phyloP scores from a whole-genome alignment of 2,888 invertebrate genomes.

The Liposcelis brunnea region DNA sequence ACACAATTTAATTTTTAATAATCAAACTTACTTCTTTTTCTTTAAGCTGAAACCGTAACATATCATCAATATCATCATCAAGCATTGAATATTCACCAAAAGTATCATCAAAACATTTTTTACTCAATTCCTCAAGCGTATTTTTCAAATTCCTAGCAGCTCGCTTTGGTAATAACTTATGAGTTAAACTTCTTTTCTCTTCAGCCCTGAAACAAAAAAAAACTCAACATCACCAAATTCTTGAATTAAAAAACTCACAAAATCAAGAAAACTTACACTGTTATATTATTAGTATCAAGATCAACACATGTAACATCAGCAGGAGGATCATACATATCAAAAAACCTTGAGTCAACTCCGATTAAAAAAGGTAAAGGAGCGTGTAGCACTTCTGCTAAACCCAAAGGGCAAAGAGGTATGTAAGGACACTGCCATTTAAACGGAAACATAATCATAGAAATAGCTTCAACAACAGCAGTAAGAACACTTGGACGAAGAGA shows the following conservation, averaged over 20 bases:
- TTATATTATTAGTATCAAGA: conserved; percentile 93
- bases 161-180: conserved; percentile 71
- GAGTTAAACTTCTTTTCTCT: conserved; percentile 61
- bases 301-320: conserved; percentile 95
- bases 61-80: conserved; percentile 48
- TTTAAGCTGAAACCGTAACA: conserved; percentile 53
- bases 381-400: conserved; percentile 86
- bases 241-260: background rate
- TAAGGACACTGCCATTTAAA: conserved; percentile 99
- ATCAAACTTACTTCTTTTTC: conserved; percentile 66
- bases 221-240: conserved; percentile 11
- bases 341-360: conserved; percentile 92
- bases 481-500: conserved; percentile 88
- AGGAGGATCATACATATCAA: conserved; percentile 93
- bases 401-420: conserved; percentile 94
- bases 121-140: conserved; percentile 60
- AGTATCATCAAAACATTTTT: conserved; percentile 21
- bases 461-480: conserved; percentile 93
- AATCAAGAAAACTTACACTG: conserved; percentile 34
- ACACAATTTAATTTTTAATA: too few species aligned
- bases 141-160: conserved; percentile 65
- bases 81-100: conserved; percentile 16
- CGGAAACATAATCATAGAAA: conserved; percentile 87
- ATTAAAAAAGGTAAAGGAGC: conserved; percentile 95
- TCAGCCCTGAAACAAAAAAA: conserved; percentile 51